Evolutionary conservation across 1,140 invertebrate species (phyloP), one percentile per base, ranked within the genome.

Genomic region (Cyclina sinensis): DNA sequence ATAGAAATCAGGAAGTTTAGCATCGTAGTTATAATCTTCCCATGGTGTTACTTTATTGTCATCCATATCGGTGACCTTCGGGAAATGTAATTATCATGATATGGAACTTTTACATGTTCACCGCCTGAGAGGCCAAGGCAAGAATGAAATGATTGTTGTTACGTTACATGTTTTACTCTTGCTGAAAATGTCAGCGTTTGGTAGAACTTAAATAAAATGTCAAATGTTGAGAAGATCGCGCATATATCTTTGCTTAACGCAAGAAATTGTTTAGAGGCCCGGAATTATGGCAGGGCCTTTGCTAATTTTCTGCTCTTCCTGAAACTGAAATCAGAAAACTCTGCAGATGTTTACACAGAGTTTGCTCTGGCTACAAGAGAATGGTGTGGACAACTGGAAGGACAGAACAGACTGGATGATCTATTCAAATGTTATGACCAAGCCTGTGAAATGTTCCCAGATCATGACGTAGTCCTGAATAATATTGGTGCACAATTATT

Each of bases 361-460:
- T 94, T 94, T 89, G 81, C 90, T 14, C 54, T 90, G 12, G 91
- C 90, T 24, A 90, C 94, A 78, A 80, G 88, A 78, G 89, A 93
- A 86, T 94, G 92, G 93, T 91, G 91, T 46, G 91, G 92, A 73
- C 79, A 91, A 32, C 81, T 95, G 11, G 89, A 92, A 35, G 57
- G 48, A 43, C 70, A 86, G 57, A 86, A 78, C 30, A 79, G 91
- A 80, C 74, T 91, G 0, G 92, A 94, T 35, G 94, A 96, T 73
- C 84, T 96, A 14, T 95, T 96, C 81, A 91, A 93, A 35, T 95
- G 94, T 80, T 96, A 96, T 92, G 93, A 95, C 46, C 93, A 96
- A 92, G 96, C 95, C 12, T 93, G 95, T 73, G 92, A 95, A 82
- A 54, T 95, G 9, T 95, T 93, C 86, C 94, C 94, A 65, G 93